Evolutionary conservation across 2,797 vertebrate species (phyloP).

Genomic region (Sebastes kiyomatsui): DNA sequence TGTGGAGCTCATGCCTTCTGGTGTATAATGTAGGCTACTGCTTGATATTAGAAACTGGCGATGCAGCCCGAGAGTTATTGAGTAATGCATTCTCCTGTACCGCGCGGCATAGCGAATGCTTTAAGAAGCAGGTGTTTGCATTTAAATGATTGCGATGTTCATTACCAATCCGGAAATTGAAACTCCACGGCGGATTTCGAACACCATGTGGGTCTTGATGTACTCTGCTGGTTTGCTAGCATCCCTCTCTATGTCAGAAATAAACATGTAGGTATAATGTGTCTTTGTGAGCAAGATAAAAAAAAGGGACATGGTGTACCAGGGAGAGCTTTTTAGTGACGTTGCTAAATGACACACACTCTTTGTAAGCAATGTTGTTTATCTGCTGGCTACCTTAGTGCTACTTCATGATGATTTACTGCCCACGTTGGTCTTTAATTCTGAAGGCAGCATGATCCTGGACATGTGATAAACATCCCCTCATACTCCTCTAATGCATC

Average conservation of each 20-base stretch:
- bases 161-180: constrained; percentile 35
- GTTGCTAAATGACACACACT: constrained; percentile 24
- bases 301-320: constrained; percentile 28
- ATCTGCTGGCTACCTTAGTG: constrained; percentile 54
- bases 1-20: constrained; percentile 32
- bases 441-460: constrained; percentile 56
- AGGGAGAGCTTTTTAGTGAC: constrained; percentile 18
- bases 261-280: constrained; percentile 35
- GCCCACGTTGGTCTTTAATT: constrained; percentile 47
- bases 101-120: constrained; percentile 29
- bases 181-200: constrained; percentile 35
- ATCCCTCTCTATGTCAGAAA: constrained; percentile 17
- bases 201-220: constrained; percentile 17
- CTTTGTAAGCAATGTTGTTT: constrained; percentile 51
- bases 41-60: constrained; percentile 48
- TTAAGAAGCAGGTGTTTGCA: constrained; percentile 61
- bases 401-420: constrained; percentile 64
- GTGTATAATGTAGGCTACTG: constrained; percentile 22
- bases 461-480: constrained; percentile 57
- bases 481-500: constrained; percentile 57
- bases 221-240: constrained; percentile 5
- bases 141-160: constrained; percentile 45
- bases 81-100: constrained; percentile 50
- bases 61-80: constrained; percentile 43
- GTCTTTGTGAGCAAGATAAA: constrained; percentile 37